Conservation (phyloP, 2,888 invertebrate genomes). For the Thymelicus acteon region DNA sequence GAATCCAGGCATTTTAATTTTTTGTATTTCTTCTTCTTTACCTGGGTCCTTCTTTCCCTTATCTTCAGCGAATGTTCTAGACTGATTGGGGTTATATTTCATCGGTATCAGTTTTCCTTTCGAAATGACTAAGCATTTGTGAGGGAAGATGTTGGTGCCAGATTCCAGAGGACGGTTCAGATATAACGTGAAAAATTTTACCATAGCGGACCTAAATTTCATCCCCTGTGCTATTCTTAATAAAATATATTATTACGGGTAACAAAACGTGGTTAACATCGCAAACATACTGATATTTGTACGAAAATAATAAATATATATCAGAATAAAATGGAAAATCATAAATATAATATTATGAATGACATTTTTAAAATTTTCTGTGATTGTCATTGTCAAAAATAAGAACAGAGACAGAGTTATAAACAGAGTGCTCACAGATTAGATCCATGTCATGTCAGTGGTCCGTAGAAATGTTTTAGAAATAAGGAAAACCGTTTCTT, state of each 20-base stretch:
- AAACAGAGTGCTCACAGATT: no score
- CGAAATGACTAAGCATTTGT: constrained; percentile 3
- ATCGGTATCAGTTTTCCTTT: constrained; percentile 4
- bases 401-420: no score
- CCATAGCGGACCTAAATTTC: constrained; percentile 7
- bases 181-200: constrained; percentile 38
- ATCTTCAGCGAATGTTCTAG: constrained; percentile 34
- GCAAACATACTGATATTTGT: no score
- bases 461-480: no score
- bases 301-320: no score
- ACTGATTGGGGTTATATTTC: background rate
- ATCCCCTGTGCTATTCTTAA: background rate
- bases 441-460: no score
- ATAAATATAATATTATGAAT: no score
- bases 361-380: no score
- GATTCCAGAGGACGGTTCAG: constrained; percentile 23
- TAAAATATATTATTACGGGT: background rate
- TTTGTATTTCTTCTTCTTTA: constrained; percentile 44
- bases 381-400: no score
- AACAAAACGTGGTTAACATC: no score
- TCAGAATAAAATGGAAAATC: no score
- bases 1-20: constrained; percentile 56
- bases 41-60: constrained; percentile 33
- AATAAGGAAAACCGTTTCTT: no score
- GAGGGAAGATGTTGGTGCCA: background rate